phyloP scores from a whole-genome alignment of 2,797 vertebrate species.

The Margarornis squamiger region DNA sequence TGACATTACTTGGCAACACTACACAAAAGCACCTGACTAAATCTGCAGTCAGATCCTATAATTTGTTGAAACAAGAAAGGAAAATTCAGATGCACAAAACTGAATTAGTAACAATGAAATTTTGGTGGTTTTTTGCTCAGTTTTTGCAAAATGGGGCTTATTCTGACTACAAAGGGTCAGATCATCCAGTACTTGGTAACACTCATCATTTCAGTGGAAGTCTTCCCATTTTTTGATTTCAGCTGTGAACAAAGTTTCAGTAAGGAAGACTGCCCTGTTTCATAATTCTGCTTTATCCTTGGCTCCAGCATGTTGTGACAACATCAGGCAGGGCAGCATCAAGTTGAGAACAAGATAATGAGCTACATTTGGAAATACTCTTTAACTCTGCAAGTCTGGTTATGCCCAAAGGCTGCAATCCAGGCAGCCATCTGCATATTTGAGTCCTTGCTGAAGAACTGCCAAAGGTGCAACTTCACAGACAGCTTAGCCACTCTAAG shows the following conservation, averaged over 20 bases:
- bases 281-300: not conserved
- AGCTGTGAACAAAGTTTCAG: not conserved
- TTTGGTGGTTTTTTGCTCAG: not conserved
- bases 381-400: not conserved
- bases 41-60: not conserved
- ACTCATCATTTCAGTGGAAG: not conserved
- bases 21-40: not conserved
- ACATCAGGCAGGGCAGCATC: not conserved
- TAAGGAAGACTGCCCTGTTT: not conserved
- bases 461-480: not conserved
- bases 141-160: not conserved
- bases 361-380: not conserved
- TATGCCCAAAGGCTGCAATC: not conserved
- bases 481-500: not conserved
- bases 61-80: not conserved
- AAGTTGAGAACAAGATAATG: not conserved
- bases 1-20: not conserved
- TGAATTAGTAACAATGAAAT: not conserved
- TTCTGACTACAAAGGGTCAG: not conserved
- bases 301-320: conserved; percentile 1
- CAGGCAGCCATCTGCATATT: not conserved
- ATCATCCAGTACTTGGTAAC: not conserved
- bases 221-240: not conserved
- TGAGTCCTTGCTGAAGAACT: not conserved
- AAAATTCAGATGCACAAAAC: not conserved